phyloP scores from a whole-genome alignment of 2,113 vertebrate genomes.

The Neomonachus schauinslandi region DNA sequence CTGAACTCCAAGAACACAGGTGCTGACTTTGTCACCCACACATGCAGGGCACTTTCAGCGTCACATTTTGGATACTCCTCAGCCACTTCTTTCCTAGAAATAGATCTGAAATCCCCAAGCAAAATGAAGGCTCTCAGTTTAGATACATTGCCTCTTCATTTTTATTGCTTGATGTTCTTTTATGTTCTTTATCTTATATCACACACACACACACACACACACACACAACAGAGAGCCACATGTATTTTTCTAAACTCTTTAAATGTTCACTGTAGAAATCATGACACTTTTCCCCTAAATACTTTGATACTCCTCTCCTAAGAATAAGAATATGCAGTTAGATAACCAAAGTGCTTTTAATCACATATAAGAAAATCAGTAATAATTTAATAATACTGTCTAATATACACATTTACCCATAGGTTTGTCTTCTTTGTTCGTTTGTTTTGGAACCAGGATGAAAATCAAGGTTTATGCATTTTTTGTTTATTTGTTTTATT shows the following conservation, averaged over 20 bases:
- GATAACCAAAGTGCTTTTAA: not conserved
- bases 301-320: not conserved
- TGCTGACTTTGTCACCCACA: not conserved
- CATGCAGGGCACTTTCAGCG: accelerated
- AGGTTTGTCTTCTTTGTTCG: not conserved
- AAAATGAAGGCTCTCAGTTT: not conserved
- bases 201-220: no score
- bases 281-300: not conserved
- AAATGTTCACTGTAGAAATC: not conserved
- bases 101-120: not conserved
- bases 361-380: not conserved
- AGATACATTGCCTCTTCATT: not conserved
- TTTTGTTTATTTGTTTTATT: not conserved
- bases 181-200: not conserved
- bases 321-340: not conserved
- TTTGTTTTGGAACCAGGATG: not conserved
- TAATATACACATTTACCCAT: not conserved
- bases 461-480: not conserved
- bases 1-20: not conserved
- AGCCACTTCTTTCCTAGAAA: not conserved
- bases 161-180: not conserved
- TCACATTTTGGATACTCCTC: no score
- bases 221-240: not conserved
- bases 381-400: not conserved
- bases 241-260: not conserved